These are phyloP conservation scores for Leptothorax acervorum DNA, from an alignment of 2,888 invertebrate species.

Conservation along the genomic window DNA sequence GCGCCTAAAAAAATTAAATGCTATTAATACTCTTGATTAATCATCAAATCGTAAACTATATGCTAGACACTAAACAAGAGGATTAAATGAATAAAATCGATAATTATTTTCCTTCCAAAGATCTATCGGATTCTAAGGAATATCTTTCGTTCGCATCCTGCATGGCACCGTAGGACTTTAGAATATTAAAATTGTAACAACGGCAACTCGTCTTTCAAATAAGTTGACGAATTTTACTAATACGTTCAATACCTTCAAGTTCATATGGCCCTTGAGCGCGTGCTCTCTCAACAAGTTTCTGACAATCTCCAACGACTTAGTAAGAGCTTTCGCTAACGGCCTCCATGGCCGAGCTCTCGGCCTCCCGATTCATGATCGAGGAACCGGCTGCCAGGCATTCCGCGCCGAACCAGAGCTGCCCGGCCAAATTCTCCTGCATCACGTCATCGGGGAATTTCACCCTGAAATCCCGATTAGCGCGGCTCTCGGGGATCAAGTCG, in stretches of 20 bases:
- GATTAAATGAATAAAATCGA: neutral
- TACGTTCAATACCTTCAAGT: constrained; percentile 79
- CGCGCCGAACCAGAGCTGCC: constrained; percentile 99
- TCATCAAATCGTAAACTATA: neutral
- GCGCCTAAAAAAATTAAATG: constrained; percentile 76
- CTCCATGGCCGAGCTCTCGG: constrained; percentile 98
- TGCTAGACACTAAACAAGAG: neutral
- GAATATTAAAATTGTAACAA: neutral
- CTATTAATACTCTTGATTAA: constrained; percentile 46
- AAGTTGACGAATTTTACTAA: neutral
- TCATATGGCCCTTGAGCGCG: constrained; percentile 84
- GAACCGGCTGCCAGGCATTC: constrained; percentile 99
- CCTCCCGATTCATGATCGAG: constrained; percentile 98
- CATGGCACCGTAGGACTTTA: neutral
- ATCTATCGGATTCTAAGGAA: neutral
- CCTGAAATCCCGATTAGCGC: constrained; percentile 97
- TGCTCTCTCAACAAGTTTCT: constrained; percentile 96
- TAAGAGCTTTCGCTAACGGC: constrained; percentile 97
- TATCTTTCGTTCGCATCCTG: neutral
- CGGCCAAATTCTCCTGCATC: constrained; percentile 98
- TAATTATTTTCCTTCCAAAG: neutral
- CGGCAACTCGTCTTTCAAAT: neutral
- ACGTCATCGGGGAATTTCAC: constrained; percentile 99
- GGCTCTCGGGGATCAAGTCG: constrained; percentile 93
- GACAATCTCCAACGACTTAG: constrained; percentile 97